Percentiles rank a stretch among this genome's conserved stretches.
Conservation (phyloP, 2,797 vertebrate genomes). For the Chrysolophus pictus region DNA sequence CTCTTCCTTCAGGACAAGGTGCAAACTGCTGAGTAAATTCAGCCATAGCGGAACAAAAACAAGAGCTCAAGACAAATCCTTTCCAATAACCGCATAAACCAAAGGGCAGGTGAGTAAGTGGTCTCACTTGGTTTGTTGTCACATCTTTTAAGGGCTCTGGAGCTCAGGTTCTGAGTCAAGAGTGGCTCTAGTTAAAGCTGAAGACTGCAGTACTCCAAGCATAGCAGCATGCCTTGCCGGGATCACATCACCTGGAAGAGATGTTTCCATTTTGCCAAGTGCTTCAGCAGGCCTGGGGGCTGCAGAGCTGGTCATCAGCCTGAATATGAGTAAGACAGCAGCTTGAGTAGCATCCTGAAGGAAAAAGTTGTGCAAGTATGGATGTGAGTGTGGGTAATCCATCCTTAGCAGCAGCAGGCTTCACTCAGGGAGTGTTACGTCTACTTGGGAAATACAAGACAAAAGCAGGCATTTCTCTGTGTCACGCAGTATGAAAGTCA, state of each 20-base stretch:
- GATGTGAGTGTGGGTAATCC: rapidly evolving
- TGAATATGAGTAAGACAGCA: neutral
- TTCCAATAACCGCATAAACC: rapidly evolving
- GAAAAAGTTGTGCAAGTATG: neutral
- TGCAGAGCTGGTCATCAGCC: neutral
- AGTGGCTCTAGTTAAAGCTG: no score
- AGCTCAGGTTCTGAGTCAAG: neutral
- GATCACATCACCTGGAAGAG: rapidly evolving
- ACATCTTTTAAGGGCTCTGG: rapidly evolving
- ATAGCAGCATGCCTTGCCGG: neutral
- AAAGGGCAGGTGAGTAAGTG: neutral
- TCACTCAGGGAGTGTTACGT: rapidly evolving
- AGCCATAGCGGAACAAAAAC: neutral
- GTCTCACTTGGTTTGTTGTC: rapidly evolving
- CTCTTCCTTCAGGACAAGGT: rapidly evolving
- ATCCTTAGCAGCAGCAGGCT: rapidly evolving
- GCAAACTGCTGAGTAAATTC: rapidly evolving
- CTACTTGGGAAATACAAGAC: neutral
- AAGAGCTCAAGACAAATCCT: neutral
- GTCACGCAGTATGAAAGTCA: neutral
- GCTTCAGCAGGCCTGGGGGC: rapidly evolving
- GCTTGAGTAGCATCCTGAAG: neutral
- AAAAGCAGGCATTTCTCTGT: neutral
- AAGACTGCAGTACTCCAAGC: no score
- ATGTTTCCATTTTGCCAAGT: neutral